These are phyloP conservation scores for Rhinopomastus cyanomelas DNA, from an alignment of 2,113 vertebrate species.

Conservation along the genomic window DNA sequence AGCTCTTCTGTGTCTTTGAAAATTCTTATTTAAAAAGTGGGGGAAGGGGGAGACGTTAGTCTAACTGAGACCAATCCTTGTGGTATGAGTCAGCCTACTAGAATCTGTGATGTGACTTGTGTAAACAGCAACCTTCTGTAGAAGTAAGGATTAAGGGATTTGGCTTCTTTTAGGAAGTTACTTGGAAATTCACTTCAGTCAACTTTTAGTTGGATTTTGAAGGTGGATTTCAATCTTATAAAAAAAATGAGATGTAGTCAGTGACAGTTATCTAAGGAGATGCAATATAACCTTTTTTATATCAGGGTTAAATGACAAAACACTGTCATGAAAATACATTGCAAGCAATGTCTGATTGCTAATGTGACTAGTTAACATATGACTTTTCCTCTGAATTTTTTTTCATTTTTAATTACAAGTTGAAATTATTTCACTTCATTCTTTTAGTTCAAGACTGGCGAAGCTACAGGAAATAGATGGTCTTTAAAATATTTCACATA, in stretches of 20 bases:
- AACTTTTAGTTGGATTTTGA: neutral
- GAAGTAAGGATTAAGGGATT: neutral
- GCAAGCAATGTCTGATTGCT: neutral
- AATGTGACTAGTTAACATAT: neutral
- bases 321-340: neutral
- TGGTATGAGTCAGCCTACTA: slow-evolving; percentile 1
- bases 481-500: neutral
- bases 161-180: neutral
- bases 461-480: accelerated
- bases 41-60: neutral
- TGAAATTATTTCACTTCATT: neutral
- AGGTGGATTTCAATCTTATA: neutral
- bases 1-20: slow-evolving; percentile 24
- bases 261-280: neutral
- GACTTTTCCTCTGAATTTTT: neutral
- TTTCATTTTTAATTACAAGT: neutral
- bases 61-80: slow-evolving; percentile 16
- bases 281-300: neutral
- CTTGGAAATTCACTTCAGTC: slow-evolving; percentile 11
- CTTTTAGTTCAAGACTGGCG: neutral
- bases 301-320: neutral
- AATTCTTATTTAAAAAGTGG: neutral
- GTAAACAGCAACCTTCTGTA: slow-evolving; percentile 12
- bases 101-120: slow-evolving; percentile 6
- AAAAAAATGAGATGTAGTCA: neutral